phyloP scores from a whole-genome alignment of 2,888 invertebrate species.

The Microchrysa polita region DNA sequence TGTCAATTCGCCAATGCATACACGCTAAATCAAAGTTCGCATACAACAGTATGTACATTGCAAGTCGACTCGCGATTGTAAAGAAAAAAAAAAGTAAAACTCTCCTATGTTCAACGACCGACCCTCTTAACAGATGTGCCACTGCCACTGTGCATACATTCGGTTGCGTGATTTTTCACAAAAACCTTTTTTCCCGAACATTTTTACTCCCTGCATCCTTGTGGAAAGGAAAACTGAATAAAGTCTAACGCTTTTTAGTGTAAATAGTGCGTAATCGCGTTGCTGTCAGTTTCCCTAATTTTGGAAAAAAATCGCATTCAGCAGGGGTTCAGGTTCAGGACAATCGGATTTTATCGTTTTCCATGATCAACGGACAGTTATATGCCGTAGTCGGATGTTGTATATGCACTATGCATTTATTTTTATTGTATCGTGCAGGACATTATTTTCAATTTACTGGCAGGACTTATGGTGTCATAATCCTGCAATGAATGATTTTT shows the following conservation, averaged over 20 bases:
- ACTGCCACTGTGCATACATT: slow-evolving; percentile 21
- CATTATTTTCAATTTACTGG: slow-evolving; percentile 22
- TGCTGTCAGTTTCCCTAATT: slow-evolving; percentile 46
- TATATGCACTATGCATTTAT: slow-evolving; percentile 8
- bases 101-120: not conserved
- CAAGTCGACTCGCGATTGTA: not conserved
- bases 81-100: slow-evolving; percentile 1
- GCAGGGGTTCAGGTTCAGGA: slow-evolving; percentile 27
- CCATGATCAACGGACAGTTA: slow-evolving; percentile 15
- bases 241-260: slow-evolving; percentile 44
- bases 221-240: slow-evolving; percentile 31
- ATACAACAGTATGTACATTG: not conserved
- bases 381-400: slow-evolving; percentile 1
- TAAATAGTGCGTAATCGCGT: slow-evolving; percentile 12
- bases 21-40: slow-evolving; percentile 11
- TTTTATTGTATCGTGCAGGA: not conserved
- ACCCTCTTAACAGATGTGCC: slow-evolving; percentile 45
- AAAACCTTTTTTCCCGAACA: slow-evolving; percentile 10
- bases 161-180: slow-evolving; percentile 50
- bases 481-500: slow-evolving; percentile 40
- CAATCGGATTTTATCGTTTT: slow-evolving; percentile 10
- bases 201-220: slow-evolving; percentile 29
- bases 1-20: slow-evolving; percentile 49
- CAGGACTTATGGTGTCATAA: slow-evolving; percentile 42
- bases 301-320: slow-evolving; percentile 27